A percentile compares a stretch with the other conserved stretches of the same genome.
These are phyloP conservation scores for Homarus americanus DNA, from an alignment of 1,140 invertebrate genomes.

Conservation along the genomic window DNA sequence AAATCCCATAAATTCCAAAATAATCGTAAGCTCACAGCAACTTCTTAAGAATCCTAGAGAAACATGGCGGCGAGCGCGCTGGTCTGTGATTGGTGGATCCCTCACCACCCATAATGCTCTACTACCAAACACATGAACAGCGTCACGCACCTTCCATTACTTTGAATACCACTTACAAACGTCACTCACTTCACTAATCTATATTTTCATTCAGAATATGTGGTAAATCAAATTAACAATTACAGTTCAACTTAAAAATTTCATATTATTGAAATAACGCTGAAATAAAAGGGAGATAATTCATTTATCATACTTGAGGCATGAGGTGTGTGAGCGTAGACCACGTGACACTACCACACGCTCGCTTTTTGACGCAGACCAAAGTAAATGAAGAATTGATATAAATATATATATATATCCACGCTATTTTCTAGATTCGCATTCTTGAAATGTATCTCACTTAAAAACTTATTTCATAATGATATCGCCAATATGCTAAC, in stretches of 20 bases:
- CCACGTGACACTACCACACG: not conserved
- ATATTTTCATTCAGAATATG: not conserved
- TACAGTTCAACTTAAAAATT: not conserved
- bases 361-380: not conserved
- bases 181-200: too few relatives aligned
- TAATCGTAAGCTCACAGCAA: conserved; percentile 37
- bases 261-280: not conserved
- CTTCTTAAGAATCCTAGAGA: conserved; percentile 25
- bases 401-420: too few relatives aligned
- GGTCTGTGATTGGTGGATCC: conserved; percentile 51
- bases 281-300: not conserved
- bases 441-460: too few relatives aligned
- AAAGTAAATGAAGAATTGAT: not conserved
- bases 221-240: not conserved
- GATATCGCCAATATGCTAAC: too few relatives aligned
- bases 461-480: too few relatives aligned
- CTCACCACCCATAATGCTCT: conserved; percentile 15
- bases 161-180: not conserved
- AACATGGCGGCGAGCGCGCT: conserved; percentile 69
- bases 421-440: not conserved
- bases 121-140: too few relatives aligned
- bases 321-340: not conserved
- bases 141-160: not conserved
- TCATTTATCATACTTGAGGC: not conserved
- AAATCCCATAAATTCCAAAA: conserved; percentile 56